Evolutionary conservation across 2,888 invertebrate genomes (phyloP).

Genomic region (Abscondita cerata): DNA sequence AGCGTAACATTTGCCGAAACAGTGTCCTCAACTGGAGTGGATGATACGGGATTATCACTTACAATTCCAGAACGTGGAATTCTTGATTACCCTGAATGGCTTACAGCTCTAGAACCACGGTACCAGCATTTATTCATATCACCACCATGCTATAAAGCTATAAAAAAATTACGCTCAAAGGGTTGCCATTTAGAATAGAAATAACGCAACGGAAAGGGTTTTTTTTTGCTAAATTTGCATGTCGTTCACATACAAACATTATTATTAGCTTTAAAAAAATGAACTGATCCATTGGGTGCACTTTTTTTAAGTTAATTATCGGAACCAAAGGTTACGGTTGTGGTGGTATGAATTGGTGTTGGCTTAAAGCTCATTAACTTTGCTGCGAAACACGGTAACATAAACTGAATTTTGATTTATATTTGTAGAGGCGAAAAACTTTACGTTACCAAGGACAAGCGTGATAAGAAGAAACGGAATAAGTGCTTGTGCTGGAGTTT

Average conservation of each 20-base stretch:
- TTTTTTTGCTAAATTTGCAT: not conserved
- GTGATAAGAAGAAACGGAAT: slow-evolving; percentile 72
- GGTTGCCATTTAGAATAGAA: slow-evolving; percentile 15
- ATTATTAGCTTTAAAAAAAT: not conserved
- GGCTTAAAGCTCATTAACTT: slow-evolving; percentile 43
- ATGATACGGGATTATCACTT: slow-evolving; percentile 62
- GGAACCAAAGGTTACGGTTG: slow-evolving; percentile 21
- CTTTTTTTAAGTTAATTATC: slow-evolving; percentile 1
- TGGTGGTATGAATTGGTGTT: slow-evolving; percentile 52
- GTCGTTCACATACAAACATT: not conserved
- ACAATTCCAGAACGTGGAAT: slow-evolving; percentile 64
- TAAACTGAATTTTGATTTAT: not conserved
- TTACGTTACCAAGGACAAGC: slow-evolving; percentile 82
- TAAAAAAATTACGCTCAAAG: slow-evolving; percentile 13
- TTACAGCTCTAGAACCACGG: slow-evolving; percentile 54
- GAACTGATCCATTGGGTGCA: not conserved
- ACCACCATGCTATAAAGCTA: slow-evolving; percentile 27
- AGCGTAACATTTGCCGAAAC: slow-evolving; percentile 58
- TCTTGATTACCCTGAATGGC: slow-evolving; percentile 67
- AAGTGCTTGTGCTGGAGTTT: slow-evolving; percentile 73
- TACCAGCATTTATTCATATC: slow-evolving; percentile 55
- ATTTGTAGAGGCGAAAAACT: slow-evolving; percentile 77
- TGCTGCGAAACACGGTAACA: not conserved
- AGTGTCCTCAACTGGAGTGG: slow-evolving; percentile 54
- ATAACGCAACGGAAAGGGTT: slow-evolving; percentile 2